Percentiles rank a stretch among this genome's conserved stretches.
These are phyloP conservation scores for Leuciscus waleckii DNA, from an alignment of 2,797 vertebrate genomes.

Conservation along the genomic window DNA sequence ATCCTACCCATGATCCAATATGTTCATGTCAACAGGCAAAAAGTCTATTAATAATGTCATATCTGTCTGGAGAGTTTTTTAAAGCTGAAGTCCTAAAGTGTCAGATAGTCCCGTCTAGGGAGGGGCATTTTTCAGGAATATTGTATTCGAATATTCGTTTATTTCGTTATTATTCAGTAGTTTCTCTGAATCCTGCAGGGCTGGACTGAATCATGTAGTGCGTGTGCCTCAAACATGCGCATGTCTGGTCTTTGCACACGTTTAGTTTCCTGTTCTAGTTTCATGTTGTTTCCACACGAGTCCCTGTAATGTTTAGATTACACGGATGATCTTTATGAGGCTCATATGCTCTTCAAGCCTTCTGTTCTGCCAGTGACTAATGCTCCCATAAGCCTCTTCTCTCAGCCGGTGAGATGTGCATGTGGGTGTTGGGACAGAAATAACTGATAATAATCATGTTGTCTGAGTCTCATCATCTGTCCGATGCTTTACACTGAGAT, in stretches of 20 bases:
- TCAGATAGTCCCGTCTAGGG: no score
- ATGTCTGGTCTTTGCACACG: neutral
- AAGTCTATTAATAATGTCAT: neutral
- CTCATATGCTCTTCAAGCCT: neutral
- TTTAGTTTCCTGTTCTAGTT: neutral
- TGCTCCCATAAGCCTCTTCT: conserved; percentile 3
- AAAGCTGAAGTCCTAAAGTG: no score
- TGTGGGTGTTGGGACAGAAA: conserved; percentile 39
- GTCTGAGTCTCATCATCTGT: conserved; percentile 15
- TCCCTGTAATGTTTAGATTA: neutral
- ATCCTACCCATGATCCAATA: neutral
- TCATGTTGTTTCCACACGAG: neutral
- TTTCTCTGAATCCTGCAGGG: neutral
- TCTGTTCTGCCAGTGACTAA: conserved; percentile 30
- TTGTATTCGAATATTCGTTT: no score
- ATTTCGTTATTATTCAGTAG: neutral
- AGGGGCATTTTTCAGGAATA: no score
- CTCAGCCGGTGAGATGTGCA: conserved; percentile 1
- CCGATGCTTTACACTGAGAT: neutral
- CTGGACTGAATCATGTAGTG: neutral
- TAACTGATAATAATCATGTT: conserved; percentile 33
- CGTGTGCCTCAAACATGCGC: neutral
- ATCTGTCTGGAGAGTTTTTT: no score
- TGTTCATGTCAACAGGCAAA: neutral
- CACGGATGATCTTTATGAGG: neutral